A percentile compares a stretch with the other conserved stretches of the same genome.
phyloP scores from a whole-genome alignment of 2,888 invertebrate species.

The Phyllotreta cruciferae region DNA sequence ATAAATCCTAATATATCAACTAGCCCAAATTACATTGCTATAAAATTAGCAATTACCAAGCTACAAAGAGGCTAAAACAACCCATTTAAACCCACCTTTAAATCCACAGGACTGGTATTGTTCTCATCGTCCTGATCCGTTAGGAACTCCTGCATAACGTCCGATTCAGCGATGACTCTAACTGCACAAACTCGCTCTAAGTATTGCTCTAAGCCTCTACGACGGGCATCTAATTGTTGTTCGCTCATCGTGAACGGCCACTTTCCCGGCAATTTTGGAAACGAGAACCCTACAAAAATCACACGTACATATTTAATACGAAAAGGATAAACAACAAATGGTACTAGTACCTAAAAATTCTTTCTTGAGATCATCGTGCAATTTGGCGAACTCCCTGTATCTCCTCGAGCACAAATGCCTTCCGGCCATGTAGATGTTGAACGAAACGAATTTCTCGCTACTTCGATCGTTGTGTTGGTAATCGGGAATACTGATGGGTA shows the following conservation, averaged over 20 bases:
- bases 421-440: conserved; percentile 99
- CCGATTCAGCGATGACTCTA: conserved; percentile 96
- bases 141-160: conserved; percentile 96
- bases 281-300: conserved; percentile 75
- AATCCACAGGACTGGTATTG: conserved; percentile 69
- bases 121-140: conserved; percentile 89
- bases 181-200: conserved; percentile 98
- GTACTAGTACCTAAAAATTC: conserved; percentile 84
- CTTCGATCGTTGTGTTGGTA: conserved; percentile 88
- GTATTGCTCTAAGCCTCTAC: conserved; percentile 96
- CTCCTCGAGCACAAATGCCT: conserved; percentile 95
- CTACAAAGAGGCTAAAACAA: neutral
- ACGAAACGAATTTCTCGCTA: conserved; percentile 91
- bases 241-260: conserved; percentile 98
- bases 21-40: no score
- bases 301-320: neutral
- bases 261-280: conserved; percentile 97
- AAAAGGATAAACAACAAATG: neutral
- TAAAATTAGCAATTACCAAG: no score
- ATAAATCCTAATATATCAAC: conserved; percentile 1
- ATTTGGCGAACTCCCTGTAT: conserved; percentile 92
- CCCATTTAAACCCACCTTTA: conserved; percentile 64
- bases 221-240: conserved; percentile 93
- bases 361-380: conserved; percentile 87
- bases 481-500: conserved; percentile 92